Evolutionary conservation across 1,140 invertebrate genomes (phyloP), one percentile per base, ranked within the genome.

Genomic region (Galleria mellonella): DNA sequence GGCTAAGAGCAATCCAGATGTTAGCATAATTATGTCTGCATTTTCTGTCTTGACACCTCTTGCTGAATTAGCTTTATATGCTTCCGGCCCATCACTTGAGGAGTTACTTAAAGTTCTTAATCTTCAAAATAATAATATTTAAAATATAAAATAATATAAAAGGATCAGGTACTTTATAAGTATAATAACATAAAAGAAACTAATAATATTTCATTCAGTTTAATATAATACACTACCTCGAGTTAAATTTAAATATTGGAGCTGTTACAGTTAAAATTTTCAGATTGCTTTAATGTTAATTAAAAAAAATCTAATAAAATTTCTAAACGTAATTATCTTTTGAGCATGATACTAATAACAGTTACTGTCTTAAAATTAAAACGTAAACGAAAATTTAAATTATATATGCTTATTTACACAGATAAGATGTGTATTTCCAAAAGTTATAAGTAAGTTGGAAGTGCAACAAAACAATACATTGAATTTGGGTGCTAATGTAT

Each of bases 21-120:
- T 48, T 10, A 49, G 38, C 32, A 13, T 48, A 6, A 32, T 49
- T 10, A 30, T 48, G 32, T 54, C 51, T 2, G 31, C 41, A 11
- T 54, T 54, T 30, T 54, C 51, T 23, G 32, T 54, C 5, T 8
- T 54, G 9, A 29, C 32, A 1, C 46, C 51, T 7, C 9, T 54
- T 8, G 46, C 41, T 2, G 31, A 43, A 14, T 17, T 53, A 6
- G 40, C 44, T 15, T 10, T 53, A 6, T 33, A 41, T 11, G 46
- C 51, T 0, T 28, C 11, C 0, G 51, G 51, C 9, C 3, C 32
- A 4, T 38, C 51, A 13, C 31, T 48, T 12, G 14, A 48, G 3
- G 17, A 48, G 27, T n/a, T 54, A 3, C 14, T 48, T 6, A 48
- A 39, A n/a, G 27, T 13, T 9, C 9, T 43, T 0, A 43, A 43